Percentiles rank a stretch among this genome's conserved stretches.
Conservation (phyloP, 2,888 invertebrate species). For the Imbricaverruca yamaguchii region DNA sequence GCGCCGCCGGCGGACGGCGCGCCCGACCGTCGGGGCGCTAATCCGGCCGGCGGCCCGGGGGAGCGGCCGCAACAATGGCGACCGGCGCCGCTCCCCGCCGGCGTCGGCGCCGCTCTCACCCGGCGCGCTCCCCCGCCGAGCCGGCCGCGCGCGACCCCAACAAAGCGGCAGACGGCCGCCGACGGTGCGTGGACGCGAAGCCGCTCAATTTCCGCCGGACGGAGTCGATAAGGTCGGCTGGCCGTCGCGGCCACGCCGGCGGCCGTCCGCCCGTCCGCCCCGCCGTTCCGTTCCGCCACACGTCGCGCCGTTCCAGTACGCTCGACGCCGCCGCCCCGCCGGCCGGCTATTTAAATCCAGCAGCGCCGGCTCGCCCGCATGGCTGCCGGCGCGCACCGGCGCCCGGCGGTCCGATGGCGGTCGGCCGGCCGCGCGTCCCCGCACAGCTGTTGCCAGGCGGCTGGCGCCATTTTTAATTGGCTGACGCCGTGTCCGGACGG, state of each 20-base stretch:
- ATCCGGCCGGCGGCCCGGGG: background rate
- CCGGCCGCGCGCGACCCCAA: background rate
- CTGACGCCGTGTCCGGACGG: background rate
- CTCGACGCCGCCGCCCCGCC: background rate
- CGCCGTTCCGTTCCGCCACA: background rate
- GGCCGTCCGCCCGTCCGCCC: background rate
- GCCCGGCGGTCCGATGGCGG: background rate
- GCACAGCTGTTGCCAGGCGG: slow-evolving; percentile 7
- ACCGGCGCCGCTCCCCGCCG: background rate
- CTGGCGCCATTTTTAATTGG: slow-evolving; percentile 10
- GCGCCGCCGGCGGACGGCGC: background rate
- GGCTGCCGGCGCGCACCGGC: background rate
- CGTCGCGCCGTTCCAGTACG: background rate
- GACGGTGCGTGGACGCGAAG: background rate
- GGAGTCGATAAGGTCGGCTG: too few species aligned
- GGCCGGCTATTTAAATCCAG: background rate
- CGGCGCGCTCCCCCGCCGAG: background rate
- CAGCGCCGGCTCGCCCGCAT: background rate
- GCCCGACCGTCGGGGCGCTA: background rate
- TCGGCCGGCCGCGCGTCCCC: background rate
- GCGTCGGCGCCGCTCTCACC: background rate
- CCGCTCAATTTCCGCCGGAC: background rate
- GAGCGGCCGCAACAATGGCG: background rate
- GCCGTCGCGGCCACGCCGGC: too few species aligned
- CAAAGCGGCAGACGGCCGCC: background rate